These are phyloP conservation scores for Meghimatium bilineatum DNA, from an alignment of 2,888 invertebrate genomes.

Conservation along the genomic window DNA sequence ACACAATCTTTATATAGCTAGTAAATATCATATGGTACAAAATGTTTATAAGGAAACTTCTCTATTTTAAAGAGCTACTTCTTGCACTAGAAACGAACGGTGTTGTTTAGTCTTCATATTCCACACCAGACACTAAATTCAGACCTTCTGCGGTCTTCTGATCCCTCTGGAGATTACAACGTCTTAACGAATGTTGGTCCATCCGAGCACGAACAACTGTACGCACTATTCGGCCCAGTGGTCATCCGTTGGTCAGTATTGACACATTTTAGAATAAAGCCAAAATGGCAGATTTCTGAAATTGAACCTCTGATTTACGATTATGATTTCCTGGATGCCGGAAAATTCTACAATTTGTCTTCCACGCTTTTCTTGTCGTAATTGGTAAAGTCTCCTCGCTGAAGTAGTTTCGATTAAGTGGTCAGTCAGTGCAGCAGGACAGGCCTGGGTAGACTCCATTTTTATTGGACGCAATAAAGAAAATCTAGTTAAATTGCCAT, in stretches of 20 bases:
- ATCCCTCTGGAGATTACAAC: conserved; percentile 28
- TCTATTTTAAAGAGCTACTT: too few relatives aligned
- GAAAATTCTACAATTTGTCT: conserved; percentile 37
- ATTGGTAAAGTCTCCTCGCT: conserved; percentile 3
- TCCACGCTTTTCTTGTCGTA: conserved; percentile 32
- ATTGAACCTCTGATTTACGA: conserved; percentile 30
- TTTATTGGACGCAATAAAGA: background rate
- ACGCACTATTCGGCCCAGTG: conserved; percentile 1
- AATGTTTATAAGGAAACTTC: too few relatives aligned
- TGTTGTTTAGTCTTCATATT: conserved; percentile 2
- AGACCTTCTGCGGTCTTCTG: background rate
- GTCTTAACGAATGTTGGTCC: conserved; percentile 41
- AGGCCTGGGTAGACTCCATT: background rate
- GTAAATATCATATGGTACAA: too few relatives aligned
- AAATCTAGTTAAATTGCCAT: background rate
- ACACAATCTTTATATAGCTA: too few relatives aligned
- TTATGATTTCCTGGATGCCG: conserved; percentile 26
- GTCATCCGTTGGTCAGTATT: conserved; percentile 40
- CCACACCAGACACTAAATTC: background rate
- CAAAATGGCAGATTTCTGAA: background rate
- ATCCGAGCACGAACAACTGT: conserved; percentile 32
- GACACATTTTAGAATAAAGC: background rate
- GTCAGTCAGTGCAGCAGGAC: conserved; percentile 27
- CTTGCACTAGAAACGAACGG: too few relatives aligned
- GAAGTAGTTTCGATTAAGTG: conserved; percentile 30